Evolutionary conservation across 2,888 invertebrate species (phyloP), one percentile per base, ranked within the genome.

Genomic region (Caenorhabditis sulstoni): DNA sequence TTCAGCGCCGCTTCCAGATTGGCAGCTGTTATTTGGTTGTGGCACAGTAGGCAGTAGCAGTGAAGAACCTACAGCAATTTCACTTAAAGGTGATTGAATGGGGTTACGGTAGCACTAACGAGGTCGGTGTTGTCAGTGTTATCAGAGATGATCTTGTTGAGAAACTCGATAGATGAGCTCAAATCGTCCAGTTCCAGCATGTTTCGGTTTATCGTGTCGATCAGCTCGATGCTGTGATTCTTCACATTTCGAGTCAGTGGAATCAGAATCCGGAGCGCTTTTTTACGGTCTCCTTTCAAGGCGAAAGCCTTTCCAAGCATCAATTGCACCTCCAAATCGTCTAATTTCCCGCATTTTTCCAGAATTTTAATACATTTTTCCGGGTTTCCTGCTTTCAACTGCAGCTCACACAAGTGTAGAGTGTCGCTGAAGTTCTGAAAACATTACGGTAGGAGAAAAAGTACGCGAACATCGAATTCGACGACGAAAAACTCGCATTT

Each of bases 11-110:
- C 67, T 52, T 53, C 50, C 9, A 73, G 45, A 23, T 79, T 79
- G 11, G 55, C 29, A n/a, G 71, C 71, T 11, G 57, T 64, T 8
- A 79, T 73, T 52, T 73, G 71, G 12, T 73, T 73, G 35, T 73
- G 78, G 22, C 78, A 79, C 12, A 79, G 71, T 1, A 71, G 66
- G 52, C 66, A 58, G 66, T 71, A 71, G 37, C 61, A 71, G 47
- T 78, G 78, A 22, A 78, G 66, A 20, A 49, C 20, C 71, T 71
- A 53, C 39, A 68, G 50, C 18, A 35, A 29, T 29, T 7, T 7
- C n/a, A n/a, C n/a, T n/a, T n/a, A n/a, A n/a, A n/a, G n/a, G n/a
- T 29, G 3, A 29, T 29, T 18, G 37, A 7, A 37, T n/a, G 0
- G 37, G 37, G 16, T 16, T n/a, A n/a, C 23, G 29, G 16, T n/a